These are phyloP conservation scores for Eptesicus fuscus DNA, from an alignment of 2,113 vertebrate species.

Conservation along the genomic window DNA sequence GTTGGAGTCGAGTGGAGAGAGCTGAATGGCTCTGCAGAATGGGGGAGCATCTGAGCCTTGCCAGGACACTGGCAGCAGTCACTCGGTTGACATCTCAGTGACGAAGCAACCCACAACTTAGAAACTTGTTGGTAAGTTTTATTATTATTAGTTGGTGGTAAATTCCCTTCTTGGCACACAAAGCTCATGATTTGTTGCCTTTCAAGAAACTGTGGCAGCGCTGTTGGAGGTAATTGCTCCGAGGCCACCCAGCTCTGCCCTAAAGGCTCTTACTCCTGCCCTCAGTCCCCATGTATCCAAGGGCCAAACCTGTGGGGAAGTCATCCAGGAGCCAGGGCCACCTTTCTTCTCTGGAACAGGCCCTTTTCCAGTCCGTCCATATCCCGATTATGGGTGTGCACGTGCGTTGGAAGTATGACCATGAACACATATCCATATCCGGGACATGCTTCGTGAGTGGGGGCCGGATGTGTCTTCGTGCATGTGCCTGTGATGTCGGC, in stretches of 20 bases:
- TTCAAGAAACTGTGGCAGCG: not conserved
- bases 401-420: not conserved
- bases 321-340: not conserved
- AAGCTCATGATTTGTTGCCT: not conserved
- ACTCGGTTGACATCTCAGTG: not conserved
- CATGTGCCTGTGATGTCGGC: fast-evolving
- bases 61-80: not conserved
- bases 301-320: fast-evolving
- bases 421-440: not conserved
- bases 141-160: not conserved
- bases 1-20: not conserved
- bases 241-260: not conserved
- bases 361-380: not conserved
- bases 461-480: not conserved
- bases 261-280: not conserved
- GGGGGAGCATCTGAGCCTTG: not conserved
- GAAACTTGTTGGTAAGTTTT: not conserved
- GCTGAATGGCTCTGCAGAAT: not conserved
- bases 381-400: not conserved
- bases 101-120: not conserved
- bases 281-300: not conserved
- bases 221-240: not conserved
- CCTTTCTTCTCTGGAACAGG: not conserved
- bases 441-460: not conserved
- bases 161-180: not conserved